A percentile compares a stretch with the other conserved stretches of the same genome.
Conservation (phyloP, 2,888 invertebrate genomes). For the Torymus auratus region DNA sequence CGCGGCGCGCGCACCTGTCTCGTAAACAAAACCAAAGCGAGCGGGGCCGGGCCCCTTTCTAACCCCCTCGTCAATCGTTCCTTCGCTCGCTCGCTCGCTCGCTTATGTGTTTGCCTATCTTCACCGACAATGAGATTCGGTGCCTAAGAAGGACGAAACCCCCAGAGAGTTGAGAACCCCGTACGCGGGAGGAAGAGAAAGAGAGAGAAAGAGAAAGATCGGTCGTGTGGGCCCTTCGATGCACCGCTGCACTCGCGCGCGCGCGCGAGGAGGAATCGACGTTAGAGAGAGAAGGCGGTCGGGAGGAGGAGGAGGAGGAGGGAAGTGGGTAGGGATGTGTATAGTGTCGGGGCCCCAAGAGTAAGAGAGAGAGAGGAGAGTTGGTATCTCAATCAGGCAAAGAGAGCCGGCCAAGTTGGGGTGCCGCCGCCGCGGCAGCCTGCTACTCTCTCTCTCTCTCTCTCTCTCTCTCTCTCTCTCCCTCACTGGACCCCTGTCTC, state of each 20-base stretch:
- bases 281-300: background rate
- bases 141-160: background rate
- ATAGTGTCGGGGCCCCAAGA: too few relatives aligned
- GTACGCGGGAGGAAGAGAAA: background rate
- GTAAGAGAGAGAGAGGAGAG: conserved; percentile 56
- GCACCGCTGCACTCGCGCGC: conserved; percentile 12
- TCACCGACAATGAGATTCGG: conserved; percentile 1
- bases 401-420: conserved; percentile 67
- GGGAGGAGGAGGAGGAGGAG: conserved; percentile 5
- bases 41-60: background rate
- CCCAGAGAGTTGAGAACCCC: conserved; percentile 9
- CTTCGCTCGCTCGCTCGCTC: background rate
- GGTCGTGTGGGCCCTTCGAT: conserved; percentile 4
- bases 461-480: too few relatives aligned
- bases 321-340: too few relatives aligned
- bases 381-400: conserved; percentile 76
- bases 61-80: background rate
- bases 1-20: conserved; percentile 27
- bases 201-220: background rate
- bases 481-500: background rate
- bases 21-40: conserved; percentile 15
- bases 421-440: conserved; percentile 10
- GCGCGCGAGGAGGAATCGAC: background rate
- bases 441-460: conserved; percentile 15
- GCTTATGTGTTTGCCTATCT: too few relatives aligned